Evolutionary conservation across 2,888 invertebrate genomes (phyloP).

Genomic region (Cecidostiba fungosa): DNA sequence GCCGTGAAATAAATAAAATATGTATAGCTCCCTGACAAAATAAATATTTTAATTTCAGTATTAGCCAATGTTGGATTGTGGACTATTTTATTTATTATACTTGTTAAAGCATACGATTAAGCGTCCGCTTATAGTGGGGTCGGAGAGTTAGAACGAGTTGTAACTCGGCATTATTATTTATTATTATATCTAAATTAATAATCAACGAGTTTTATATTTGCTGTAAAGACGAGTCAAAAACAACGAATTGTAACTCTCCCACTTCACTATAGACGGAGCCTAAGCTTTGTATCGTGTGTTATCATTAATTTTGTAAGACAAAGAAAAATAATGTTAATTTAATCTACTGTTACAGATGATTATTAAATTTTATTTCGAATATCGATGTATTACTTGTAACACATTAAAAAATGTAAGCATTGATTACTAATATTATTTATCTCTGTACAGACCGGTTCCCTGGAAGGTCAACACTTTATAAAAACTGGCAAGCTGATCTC

Average conservation of each 20-base stretch:
- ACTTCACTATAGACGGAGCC: too few species aligned
- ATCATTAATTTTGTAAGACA: background rate
- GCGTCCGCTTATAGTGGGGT: too few species aligned
- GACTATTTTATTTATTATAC: background rate
- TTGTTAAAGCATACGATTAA: too few species aligned
- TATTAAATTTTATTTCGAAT: too few species aligned
- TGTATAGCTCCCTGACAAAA: background rate
- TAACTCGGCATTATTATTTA: background rate
- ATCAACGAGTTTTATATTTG: too few species aligned
- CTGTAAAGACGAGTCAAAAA: too few species aligned
- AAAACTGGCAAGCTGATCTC: constrained; percentile 88
- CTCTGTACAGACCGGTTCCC: constrained; percentile 87
- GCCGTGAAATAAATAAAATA: background rate
- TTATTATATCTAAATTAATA: background rate
- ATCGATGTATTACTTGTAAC: too few species aligned
- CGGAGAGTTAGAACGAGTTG: too few species aligned
- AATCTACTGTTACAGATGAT: too few species aligned
- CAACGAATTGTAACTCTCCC: too few species aligned
- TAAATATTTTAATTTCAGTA: background rate
- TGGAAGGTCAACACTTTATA: constrained; percentile 95
- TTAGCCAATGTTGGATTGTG: background rate
- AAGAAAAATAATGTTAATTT: too few species aligned
- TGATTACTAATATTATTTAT: constrained; percentile 17
- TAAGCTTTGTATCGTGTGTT: too few species aligned
- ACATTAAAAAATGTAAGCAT: background rate